Evolutionary conservation across 1,140 invertebrate genomes (phyloP).

Genomic region (Brachionus angularis): DNA sequence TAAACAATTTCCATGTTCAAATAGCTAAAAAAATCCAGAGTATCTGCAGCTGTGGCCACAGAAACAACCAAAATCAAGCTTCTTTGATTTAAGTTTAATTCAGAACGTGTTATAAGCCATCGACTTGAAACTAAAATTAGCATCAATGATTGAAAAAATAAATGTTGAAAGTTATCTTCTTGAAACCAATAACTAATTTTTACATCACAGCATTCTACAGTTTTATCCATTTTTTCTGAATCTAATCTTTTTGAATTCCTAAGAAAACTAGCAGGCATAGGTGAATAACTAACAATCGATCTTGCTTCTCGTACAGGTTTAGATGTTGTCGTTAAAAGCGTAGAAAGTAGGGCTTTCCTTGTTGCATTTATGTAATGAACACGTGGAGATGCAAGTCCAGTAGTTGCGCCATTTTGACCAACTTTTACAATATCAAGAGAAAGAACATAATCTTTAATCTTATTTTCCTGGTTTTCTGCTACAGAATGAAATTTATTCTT

Average conservation of each 20-base stretch:
- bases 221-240: not conserved
- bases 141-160: slow-evolving; percentile 26
- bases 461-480: not conserved
- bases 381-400: no score
- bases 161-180: slow-evolving; percentile 37
- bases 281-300: not conserved
- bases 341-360: no score
- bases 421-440: not conserved
- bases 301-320: not conserved
- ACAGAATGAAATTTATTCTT: slow-evolving; percentile 16
- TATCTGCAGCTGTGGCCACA: slow-evolving; percentile 37
- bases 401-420: no score
- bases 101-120: slow-evolving; percentile 26
- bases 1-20: slow-evolving; percentile 29
- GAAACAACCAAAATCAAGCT: slow-evolving; percentile 31
- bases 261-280: not conserved
- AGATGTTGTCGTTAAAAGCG: not conserved
- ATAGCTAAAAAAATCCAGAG: slow-evolving; percentile 33
- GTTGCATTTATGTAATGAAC: no score
- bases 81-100: slow-evolving; percentile 23
- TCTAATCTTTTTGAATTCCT: not conserved
- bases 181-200: slow-evolving; percentile 33
- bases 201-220: slow-evolving; percentile 36
- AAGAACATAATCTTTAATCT: slow-evolving; percentile 11
- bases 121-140: slow-evolving; percentile 14